phyloP scores from a whole-genome alignment of 2,797 vertebrate genomes.

The Danio choprae region DNA sequence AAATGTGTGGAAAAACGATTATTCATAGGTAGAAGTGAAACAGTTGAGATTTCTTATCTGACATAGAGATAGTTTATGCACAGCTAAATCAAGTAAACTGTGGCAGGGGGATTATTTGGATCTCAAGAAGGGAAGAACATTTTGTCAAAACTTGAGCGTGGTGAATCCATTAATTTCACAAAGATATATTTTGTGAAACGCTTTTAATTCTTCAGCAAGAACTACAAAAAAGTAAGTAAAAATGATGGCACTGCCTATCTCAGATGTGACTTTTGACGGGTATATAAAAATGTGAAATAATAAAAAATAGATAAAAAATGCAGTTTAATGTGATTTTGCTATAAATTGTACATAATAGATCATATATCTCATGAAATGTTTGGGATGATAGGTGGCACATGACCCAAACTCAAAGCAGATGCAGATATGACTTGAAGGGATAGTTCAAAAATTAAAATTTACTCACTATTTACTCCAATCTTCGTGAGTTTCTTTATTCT shows the following conservation, averaged over 20 bases:
- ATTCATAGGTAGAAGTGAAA: slow-evolving; percentile 42
- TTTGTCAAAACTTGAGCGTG: slow-evolving; percentile 10
- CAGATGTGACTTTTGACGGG: slow-evolving; percentile 14
- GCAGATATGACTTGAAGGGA: too few relatives aligned
- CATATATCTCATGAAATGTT: too few relatives aligned
- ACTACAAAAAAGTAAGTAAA: slow-evolving; percentile 12
- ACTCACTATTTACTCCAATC: too few relatives aligned
- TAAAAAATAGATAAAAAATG: slow-evolving; percentile 22
- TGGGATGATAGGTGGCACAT: too few relatives aligned
- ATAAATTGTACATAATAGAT: background rate
- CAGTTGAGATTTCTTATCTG: slow-evolving; percentile 20
- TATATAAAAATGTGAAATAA: background rate
- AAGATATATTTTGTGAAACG: background rate
- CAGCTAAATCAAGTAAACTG: slow-evolving; percentile 54
- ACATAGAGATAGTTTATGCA: slow-evolving; percentile 21
- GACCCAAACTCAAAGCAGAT: too few relatives aligned
- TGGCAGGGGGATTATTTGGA: slow-evolving; percentile 44
- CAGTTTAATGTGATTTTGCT: slow-evolving; percentile 3
- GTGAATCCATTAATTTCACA: slow-evolving; percentile 31
- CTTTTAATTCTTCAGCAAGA: slow-evolving; percentile 19
- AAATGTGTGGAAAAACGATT: slow-evolving; percentile 40
- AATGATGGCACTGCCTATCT: background rate
- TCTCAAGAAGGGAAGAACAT: slow-evolving; percentile 47
- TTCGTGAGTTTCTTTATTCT: too few relatives aligned
- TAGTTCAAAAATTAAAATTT: too few relatives aligned